Evolutionary conservation across 2,113 vertebrate species (phyloP).

Genomic region (Vanacampus margaritifer): DNA sequence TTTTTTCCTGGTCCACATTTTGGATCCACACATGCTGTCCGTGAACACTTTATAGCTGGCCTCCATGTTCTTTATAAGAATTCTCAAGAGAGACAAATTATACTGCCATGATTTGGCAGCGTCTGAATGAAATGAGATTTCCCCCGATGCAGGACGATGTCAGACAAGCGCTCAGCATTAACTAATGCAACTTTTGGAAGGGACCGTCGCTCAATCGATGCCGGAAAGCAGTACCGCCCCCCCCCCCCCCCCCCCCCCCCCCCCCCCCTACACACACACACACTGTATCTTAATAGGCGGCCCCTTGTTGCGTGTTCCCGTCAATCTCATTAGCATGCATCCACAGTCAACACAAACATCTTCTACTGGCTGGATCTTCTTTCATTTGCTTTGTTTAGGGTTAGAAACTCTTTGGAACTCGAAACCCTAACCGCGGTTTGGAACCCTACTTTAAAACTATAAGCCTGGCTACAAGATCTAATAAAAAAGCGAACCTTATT

Average conservation of each 20-base stretch:
- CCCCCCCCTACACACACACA: too few species aligned
- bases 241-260: too few species aligned
- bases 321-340: not conserved
- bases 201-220: not conserved
- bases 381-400: not conserved
- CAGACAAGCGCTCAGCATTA: not conserved
- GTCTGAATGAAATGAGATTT: not conserved
- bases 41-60: too few species aligned
- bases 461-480: too few species aligned
- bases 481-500: too few species aligned
- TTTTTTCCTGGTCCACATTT: too few species aligned
- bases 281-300: too few species aligned
- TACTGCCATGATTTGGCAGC: not conserved
- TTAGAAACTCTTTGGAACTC: too few species aligned
- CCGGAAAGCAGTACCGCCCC: not conserved
- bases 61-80: not conserved
- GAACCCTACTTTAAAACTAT: too few species aligned
- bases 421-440: too few species aligned
- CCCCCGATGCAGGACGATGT: not conserved
- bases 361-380: not conserved
- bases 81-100: not conserved
- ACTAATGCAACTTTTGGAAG: not conserved
- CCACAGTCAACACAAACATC: not conserved
- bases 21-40: not conserved
- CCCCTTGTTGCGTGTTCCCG: not conserved